phyloP scores from a whole-genome alignment of 2,113 vertebrate species.

The Thryonomys swinderianus region DNA sequence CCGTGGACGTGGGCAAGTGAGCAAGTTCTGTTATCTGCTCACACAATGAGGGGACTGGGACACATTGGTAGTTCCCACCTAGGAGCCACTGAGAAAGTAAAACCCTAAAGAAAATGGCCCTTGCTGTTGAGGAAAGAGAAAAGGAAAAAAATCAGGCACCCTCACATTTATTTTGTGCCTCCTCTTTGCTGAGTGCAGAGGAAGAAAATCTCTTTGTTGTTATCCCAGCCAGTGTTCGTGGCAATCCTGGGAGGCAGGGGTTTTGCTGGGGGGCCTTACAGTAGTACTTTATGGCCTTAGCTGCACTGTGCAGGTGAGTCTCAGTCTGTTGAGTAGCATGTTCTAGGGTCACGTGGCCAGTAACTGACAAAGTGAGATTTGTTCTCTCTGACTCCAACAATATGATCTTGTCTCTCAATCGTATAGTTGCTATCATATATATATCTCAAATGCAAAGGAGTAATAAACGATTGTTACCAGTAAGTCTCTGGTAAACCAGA shows the following conservation, averaged over 20 bases:
- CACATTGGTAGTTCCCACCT: neutral
- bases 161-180: neutral
- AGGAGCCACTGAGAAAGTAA: neutral
- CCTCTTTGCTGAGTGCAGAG: neutral
- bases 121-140: neutral
- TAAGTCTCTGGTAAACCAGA: slow-evolving; percentile 29
- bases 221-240: neutral
- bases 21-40: neutral
- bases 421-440: neutral
- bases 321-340: neutral
- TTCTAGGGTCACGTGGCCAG: neutral
- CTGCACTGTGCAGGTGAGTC: neutral
- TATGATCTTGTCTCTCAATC: neutral
- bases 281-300: neutral
- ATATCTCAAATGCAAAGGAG: slow-evolving; percentile 28
- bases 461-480: neutral
- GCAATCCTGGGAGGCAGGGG: neutral
- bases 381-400: neutral
- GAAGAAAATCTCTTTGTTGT: neutral
- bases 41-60: neutral
- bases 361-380: neutral
- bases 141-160: neutral
- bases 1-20: neutral
- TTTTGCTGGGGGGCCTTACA: neutral
- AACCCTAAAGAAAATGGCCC: neutral